Base-by-base conservation (phyloP, 1,140 invertebrate species). In the Drosophila tsacasi region DNA sequence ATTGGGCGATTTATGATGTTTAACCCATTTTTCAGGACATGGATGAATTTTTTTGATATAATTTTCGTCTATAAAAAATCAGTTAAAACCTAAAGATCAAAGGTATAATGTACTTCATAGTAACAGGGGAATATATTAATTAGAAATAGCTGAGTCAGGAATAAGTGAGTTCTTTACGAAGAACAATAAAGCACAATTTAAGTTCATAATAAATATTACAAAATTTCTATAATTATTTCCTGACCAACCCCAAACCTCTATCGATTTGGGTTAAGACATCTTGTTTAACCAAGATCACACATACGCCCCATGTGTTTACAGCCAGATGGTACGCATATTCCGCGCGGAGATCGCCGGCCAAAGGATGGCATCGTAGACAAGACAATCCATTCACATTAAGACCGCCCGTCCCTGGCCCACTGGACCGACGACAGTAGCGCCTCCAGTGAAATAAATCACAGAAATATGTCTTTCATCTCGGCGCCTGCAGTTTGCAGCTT, bases 401-500 rank as follows among this genome's bases (percentile, higher is more conserved):
- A 32, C 68, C 57, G 55, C 68, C 59, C 39, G 19, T 77, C 55
- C 40, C 25, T 39, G 55, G 32, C 47, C 55, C 40, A 46, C 49
- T 71, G 23, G 23, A 15, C 5, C 7, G 40, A 39, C 57, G 79
- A 69, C 83, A 73, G 83, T 87, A 86, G 83, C 83, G 83, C 80
- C 84, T 83, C 76, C 67, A 81, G 81, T 63, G 46, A 76, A 67
- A 89, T 90, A 89, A 89, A 89, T 89, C 85, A 85, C 85, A 67
- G 74, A 90, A 81, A 81, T 85, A 89, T 90, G 78, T 85, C 85
- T 89, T 89, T 90, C 81, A 89, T 89, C 85, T 85, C 78, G 85
- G 81, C 85, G 85, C 85, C 71, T 62, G 42, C 46, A 37, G 37
- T 46, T 76, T 66, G 73, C 57, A 71, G 32, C 39, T 49, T 49